phyloP scores from a whole-genome alignment of 2,888 invertebrate species.

The Linnaemya vulpina region DNA sequence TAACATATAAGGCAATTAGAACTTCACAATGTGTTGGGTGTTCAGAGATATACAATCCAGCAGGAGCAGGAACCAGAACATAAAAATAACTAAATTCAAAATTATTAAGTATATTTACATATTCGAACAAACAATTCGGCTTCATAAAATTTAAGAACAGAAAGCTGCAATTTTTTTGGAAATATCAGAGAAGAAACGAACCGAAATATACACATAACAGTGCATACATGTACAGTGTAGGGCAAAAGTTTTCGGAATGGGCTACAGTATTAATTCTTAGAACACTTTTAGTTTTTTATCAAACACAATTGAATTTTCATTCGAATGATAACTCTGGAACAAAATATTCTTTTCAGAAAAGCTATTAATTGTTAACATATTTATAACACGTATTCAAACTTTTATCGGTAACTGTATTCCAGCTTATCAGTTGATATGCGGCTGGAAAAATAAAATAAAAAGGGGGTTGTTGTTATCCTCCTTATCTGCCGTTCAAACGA shows the following conservation, averaged over 20 bases:
- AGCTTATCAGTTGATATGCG: conserved; percentile 21
- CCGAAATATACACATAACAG: neutral
- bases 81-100: conserved; percentile 33
- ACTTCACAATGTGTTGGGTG: conserved; percentile 37
- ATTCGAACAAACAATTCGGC: conserved; percentile 34
- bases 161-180: conserved; percentile 63
- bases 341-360: no score
- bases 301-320: no score
- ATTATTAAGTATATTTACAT: conserved; percentile 50
- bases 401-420: conserved; percentile 29
- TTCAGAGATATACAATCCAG: neutral
- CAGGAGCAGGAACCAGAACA: conserved; percentile 1
- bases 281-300: no score
- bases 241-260: conserved; percentile 5
- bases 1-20: conserved; percentile 37
- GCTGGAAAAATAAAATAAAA: conserved; percentile 24
- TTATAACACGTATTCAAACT: neutral
- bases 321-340: no score
- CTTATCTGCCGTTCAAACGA: conserved; percentile 52
- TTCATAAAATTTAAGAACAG: conserved; percentile 49
- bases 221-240: conserved; percentile 11
- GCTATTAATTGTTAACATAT: neutral
- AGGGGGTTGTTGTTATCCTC: conserved; percentile 65
- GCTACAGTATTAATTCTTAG: neutral
- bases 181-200: conserved; percentile 6